Evolutionary conservation across 1,140 invertebrate genomes (phyloP).

Genomic region (Drosophila virilis): DNA sequence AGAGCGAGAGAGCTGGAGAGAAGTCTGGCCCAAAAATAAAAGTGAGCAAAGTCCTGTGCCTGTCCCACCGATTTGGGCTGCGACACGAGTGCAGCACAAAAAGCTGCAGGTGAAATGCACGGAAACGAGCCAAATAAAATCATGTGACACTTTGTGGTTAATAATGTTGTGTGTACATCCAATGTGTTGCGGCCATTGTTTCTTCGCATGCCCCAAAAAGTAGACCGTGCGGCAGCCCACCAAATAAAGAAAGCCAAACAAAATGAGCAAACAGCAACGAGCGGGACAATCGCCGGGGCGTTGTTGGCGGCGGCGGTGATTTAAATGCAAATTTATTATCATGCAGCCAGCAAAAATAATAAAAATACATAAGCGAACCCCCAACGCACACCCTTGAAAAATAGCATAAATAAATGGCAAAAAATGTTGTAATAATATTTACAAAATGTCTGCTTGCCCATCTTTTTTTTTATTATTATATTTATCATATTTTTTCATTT

Average conservation of each 20-base stretch:
- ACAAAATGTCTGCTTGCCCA: constrained; percentile 75
- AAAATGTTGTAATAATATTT: constrained; percentile 79
- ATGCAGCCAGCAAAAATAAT: constrained; percentile 71
- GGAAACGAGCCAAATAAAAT: constrained; percentile 73
- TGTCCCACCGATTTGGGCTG: background rate
- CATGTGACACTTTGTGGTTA: constrained; percentile 83
- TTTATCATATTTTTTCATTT: background rate
- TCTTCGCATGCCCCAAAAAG: constrained; percentile 36
- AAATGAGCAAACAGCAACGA: background rate
- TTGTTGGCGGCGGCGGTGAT: constrained; percentile 61
- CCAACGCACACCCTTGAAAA: constrained; percentile 34
- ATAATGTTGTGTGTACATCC: constrained; percentile 67
- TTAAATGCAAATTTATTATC: constrained; percentile 83
- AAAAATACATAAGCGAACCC: constrained; percentile 49
- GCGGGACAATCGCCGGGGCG: constrained; percentile 45
- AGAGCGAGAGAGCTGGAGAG: constrained; percentile 26
- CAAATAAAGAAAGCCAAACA: constrained; percentile 1
- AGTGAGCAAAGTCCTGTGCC: constrained; percentile 6
- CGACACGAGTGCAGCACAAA: constrained; percentile 40
- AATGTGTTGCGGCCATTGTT: constrained; percentile 22
- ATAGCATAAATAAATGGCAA: constrained; percentile 49
- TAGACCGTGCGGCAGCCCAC: constrained; percentile 8
- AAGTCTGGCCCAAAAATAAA: constrained; percentile 74
- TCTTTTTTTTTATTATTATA: constrained; percentile 32
- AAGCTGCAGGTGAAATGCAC: constrained; percentile 73